Conservation (phyloP, 2,113 vertebrate genomes). For the Epinephelus cyanopodus region DNA sequence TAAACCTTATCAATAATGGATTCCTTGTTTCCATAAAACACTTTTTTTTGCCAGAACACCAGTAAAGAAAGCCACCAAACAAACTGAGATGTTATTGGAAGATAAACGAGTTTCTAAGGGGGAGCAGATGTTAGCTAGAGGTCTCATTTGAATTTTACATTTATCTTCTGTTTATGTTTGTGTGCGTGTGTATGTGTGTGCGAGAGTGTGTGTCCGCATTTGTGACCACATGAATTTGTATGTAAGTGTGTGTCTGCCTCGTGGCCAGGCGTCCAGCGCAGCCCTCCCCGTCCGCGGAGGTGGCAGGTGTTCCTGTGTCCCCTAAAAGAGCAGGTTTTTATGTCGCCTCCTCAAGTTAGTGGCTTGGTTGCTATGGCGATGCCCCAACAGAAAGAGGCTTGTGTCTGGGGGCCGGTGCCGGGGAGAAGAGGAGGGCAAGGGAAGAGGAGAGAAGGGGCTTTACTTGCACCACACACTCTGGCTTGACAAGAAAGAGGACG, state of each 20-base stretch:
- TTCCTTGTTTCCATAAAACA: slow-evolving; percentile 28
- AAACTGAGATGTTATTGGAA: slow-evolving; percentile 49
- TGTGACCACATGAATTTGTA: slow-evolving; percentile 61
- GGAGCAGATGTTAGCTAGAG: slow-evolving; percentile 76
- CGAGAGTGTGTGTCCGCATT: background rate
- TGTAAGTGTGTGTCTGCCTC: slow-evolving; percentile 68
- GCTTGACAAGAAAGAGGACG: slow-evolving; percentile 55
- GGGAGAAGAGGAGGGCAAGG: slow-evolving; percentile 80
- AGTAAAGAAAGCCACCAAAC: slow-evolving; percentile 34
- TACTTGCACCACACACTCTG: slow-evolving; percentile 57
- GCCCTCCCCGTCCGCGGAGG: slow-evolving; percentile 79
- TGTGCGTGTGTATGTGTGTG: background rate
- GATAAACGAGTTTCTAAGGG: slow-evolving; percentile 62
- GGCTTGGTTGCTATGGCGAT: slow-evolving; percentile 86
- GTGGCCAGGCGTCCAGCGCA: slow-evolving; percentile 53
- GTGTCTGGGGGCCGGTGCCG: slow-evolving; percentile 85
- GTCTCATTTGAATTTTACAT: slow-evolving; percentile 75
- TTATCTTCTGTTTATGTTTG: slow-evolving; percentile 58
- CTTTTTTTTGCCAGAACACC: background rate
- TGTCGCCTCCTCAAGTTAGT: slow-evolving; percentile 87
- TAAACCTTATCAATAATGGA: slow-evolving; percentile 11
- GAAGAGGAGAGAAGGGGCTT: slow-evolving; percentile 74
- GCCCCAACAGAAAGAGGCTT: slow-evolving; percentile 88
- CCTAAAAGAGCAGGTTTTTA: slow-evolving; percentile 87
- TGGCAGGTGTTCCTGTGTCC: slow-evolving; percentile 87